Base-by-base conservation (phyloP, 2,888 invertebrate genomes). In the Brenthis daphne region DNA sequence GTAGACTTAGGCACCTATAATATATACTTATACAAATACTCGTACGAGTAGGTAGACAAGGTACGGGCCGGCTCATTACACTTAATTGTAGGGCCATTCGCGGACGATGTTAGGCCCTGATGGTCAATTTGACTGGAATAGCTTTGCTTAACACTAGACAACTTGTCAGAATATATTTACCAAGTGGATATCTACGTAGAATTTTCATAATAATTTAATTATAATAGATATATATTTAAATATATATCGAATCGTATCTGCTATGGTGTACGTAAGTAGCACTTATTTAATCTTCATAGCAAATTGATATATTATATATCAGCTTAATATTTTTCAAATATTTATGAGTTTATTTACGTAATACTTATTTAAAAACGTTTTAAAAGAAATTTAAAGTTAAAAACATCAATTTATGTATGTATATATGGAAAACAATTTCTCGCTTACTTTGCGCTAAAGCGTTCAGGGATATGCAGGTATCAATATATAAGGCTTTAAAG, bases 81-180 rank as follows among this genome's bases (percentile, higher is more conserved):
- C 88, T 89, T 92, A 92, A 93, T 92, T 91, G 92, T 86, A 88
- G 88, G 87, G 85, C 84, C 86, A 89, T 92, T 92, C 87, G 89
- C 85, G 89, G 87, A 87, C 85, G 84, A 79, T 85, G 85, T 86
- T 84, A 84, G 77, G 74, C 80, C 82, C 79, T 83, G 84, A 85
- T 86, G 84, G 85, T 83, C 84, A 83, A 84, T 86, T 84, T 80
- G 82, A 78, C 83, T 81, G 80, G 84, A 88, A 86, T 83, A 80
- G 79, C 84, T 83, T 77, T 79, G 68, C 81, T 79, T 86, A 85
- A 72, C 85, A 85, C 83, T 81, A 80, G 56, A 80, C 84, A 85
- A 84, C 85, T 87, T 87, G 83, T 85, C 85, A 80, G 79, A 78
- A 80, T 81, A 85, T 85, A 79, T 78, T 80, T 69, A 48, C 37